Percentiles rank a stretch among this genome's conserved stretches.
Evolutionary conservation across 2,113 vertebrate genomes (phyloP).

Genomic region (Coracopsis vasa): DNA sequence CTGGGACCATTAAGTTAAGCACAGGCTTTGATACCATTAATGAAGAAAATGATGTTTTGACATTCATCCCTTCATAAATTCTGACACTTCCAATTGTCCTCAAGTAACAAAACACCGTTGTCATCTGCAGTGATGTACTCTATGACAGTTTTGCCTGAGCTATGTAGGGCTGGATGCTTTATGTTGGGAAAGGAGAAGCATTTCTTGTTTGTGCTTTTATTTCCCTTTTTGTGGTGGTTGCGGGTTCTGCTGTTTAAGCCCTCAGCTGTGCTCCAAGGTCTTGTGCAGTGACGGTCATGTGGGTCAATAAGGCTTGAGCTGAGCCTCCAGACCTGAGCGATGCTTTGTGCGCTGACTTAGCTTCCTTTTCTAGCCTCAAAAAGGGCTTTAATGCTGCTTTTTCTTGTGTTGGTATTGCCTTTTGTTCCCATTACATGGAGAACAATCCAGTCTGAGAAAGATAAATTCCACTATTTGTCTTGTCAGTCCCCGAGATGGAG

Average conservation of each 20-base stretch:
- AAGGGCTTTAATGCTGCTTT: neutral
- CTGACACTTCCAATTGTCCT: conserved; percentile 9
- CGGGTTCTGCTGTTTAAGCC: neutral
- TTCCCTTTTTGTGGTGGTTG: neutral
- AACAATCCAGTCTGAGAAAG: conserved; percentile 11
- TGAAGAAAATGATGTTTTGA: conserved; percentile 36
- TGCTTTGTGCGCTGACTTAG: neutral
- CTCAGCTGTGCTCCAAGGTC: neutral
- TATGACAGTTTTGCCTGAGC: neutral
- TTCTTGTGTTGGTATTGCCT: neutral
- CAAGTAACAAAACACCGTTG: neutral
- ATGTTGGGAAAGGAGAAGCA: neutral
- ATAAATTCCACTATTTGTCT: conserved; percentile 60
- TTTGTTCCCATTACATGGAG: conserved; percentile 25
- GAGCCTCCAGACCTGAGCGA: neutral
- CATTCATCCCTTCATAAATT: neutral
- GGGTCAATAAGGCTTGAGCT: conserved; percentile 26
- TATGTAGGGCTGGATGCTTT: neutral
- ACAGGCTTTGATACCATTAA: conserved; percentile 9
- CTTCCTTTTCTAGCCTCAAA: neutral
- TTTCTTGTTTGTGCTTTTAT: neutral
- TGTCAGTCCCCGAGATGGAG: conserved; percentile 57
- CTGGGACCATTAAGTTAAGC: conserved; percentile 30
- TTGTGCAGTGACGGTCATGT: neutral
- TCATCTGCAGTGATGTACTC: neutral